Percentiles rank a stretch among this genome's conserved stretches.
Conservation (phyloP, 92 coral and sea anemone species). For the Epizoanthus ramosus region DNA sequence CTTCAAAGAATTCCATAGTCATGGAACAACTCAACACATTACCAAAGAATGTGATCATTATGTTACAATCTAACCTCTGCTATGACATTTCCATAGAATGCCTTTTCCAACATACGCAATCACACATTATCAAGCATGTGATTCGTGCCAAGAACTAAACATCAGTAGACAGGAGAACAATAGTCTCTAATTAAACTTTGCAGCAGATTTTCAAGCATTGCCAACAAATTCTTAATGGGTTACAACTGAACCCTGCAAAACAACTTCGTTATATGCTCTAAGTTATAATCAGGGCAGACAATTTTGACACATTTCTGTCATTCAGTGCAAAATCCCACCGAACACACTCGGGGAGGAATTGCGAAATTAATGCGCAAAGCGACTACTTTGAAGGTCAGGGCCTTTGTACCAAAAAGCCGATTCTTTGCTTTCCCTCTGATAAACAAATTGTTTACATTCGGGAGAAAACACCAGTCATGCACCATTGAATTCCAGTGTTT, state of each 20-base stretch:
- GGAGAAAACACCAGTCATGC: conserved; percentile 22
- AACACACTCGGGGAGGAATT: conserved; percentile 27
- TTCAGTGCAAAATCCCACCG: conserved; percentile 23
- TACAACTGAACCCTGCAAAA: not conserved
- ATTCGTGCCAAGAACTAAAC: conserved; percentile 17
- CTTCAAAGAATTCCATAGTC: conserved; percentile 7
- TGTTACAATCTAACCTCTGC: conserved; percentile 15
- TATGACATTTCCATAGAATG: conserved; percentile 24
- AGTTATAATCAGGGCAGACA: conserved; percentile 19
- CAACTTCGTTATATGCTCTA: conserved; percentile 1
- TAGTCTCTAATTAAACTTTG: conserved; percentile 3
- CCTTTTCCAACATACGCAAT: conserved; percentile 10
- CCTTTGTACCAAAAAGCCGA: not conserved
- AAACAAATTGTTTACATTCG: conserved; percentile 17
- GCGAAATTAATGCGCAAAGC: conserved; percentile 22
- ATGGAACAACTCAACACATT: conserved; percentile 20
- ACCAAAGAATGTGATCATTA: conserved; percentile 30
- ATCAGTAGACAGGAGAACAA: not conserved
- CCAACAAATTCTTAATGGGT: conserved; percentile 17
- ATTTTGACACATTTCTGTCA: conserved; percentile 7
- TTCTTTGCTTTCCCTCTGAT: conserved; percentile 20
- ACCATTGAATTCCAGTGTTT: conserved; percentile 2
- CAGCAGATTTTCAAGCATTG: not conserved
- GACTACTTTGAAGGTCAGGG: conserved; percentile 26
- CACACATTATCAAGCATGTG: conserved; percentile 29